phyloP scores from a whole-genome alignment of 2,113 vertebrate species.

The Procavia capensis region DNA sequence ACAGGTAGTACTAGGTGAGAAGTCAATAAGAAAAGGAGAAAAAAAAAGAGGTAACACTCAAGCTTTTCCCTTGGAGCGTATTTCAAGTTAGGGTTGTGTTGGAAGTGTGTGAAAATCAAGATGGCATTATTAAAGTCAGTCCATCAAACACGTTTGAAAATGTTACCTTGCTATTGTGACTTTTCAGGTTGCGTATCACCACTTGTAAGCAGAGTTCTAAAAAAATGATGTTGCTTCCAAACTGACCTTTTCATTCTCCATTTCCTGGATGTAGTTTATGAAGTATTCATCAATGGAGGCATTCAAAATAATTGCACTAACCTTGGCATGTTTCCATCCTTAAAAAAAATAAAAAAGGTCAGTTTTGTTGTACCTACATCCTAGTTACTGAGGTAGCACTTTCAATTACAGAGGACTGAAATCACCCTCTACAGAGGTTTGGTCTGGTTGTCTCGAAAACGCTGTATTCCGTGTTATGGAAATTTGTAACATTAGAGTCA shows the following conservation, averaged over 20 bases:
- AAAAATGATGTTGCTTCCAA: neutral
- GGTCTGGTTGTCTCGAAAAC: conserved; percentile 54
- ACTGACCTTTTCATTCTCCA: neutral
- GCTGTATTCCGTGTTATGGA: neutral
- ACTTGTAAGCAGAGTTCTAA: conserved; percentile 57
- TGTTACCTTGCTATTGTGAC: neutral
- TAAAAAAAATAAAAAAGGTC: neutral
- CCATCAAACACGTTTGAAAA: conserved; percentile 55
- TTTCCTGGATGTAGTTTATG: neutral
- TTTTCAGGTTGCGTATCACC: conserved; percentile 19
- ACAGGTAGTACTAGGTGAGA: neutral
- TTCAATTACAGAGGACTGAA: neutral
- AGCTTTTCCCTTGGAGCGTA: conserved; percentile 49
- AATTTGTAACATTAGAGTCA: conserved; percentile 28
- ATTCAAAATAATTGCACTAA: conserved; percentile 28
- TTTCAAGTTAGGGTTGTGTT: conserved; percentile 41
- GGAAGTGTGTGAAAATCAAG: conserved; percentile 19
- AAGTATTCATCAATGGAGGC: neutral
- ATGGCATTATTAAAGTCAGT: conserved; percentile 33
- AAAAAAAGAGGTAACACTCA: neutral
- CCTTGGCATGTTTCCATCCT: neutral
- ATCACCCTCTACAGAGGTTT: conserved; percentile 20
- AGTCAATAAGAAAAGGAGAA: conserved; percentile 55
- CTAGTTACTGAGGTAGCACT: conserved; percentile 49
- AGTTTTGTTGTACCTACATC: conserved; percentile 55